A percentile compares a stretch with the other conserved stretches of the same genome.
These are phyloP conservation scores for Dichetophora obliterata DNA, from an alignment of 2,888 invertebrate species.

Conservation along the genomic window DNA sequence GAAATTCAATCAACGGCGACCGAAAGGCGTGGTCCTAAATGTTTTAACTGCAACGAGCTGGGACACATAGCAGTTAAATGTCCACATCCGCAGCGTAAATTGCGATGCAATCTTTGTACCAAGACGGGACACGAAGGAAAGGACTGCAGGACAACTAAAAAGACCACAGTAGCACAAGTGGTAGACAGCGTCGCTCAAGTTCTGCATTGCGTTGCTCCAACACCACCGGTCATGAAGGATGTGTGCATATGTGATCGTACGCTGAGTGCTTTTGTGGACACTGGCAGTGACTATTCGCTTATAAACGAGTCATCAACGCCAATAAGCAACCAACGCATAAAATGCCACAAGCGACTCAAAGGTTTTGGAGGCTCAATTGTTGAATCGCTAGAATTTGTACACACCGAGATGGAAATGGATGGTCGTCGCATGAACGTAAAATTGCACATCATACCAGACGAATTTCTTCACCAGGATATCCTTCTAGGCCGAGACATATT, in stretches of 20 bases:
- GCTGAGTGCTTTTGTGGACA: conserved; percentile 42
- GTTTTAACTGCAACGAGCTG: conserved; percentile 43
- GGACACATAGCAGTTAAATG: conserved; percentile 45
- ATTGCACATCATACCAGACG: conserved; percentile 42
- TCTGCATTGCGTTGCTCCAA: background rate
- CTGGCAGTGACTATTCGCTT: conserved; percentile 42
- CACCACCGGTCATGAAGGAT: conserved; percentile 39
- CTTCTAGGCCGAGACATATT: conserved; percentile 44
- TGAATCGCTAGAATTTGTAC: conserved; percentile 27
- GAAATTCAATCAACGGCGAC: background rate
- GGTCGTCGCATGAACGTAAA: conserved; percentile 11
- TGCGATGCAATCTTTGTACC: background rate
- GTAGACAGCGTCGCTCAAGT: background rate
- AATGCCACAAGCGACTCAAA: conserved; percentile 32
- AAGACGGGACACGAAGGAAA: background rate
- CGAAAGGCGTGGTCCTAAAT: conserved; percentile 33
- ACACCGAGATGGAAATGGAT: conserved; percentile 27
- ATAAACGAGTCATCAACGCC: conserved; percentile 38
- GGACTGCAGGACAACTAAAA: conserved; percentile 17
- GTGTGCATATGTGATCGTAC: background rate
- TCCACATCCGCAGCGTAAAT: conserved; percentile 39
- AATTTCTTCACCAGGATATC: conserved; percentile 34
- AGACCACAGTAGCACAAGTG: conserved; percentile 23
- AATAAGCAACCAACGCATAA: background rate
- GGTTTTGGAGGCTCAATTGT: conserved; percentile 46